These are phyloP conservation scores for Entomobrya proxima DNA, from an alignment of 2,888 invertebrate genomes.

Conservation along the genomic window DNA sequence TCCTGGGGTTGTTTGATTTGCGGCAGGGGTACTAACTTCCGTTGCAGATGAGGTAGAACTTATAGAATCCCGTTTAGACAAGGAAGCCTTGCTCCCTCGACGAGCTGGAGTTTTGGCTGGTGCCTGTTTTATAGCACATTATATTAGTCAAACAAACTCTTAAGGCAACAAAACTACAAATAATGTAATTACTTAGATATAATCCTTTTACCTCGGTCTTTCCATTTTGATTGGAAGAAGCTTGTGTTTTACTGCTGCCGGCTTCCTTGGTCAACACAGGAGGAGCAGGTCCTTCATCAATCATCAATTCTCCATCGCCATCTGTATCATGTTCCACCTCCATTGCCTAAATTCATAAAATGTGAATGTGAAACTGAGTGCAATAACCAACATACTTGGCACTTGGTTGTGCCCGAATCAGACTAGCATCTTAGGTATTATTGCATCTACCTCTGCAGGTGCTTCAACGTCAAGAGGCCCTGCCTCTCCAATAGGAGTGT, in stretches of 20 bases:
- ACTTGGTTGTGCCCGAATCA: too few species aligned
- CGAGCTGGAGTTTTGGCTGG: conserved; percentile 48
- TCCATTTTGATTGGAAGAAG: conserved; percentile 12
- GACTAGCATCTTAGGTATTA: too few species aligned
- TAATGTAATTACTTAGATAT: neutral
- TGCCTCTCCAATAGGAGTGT: conserved; percentile 77
- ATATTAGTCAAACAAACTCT: neutral
- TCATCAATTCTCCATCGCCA: conserved; percentile 76
- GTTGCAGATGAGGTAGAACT: conserved; percentile 53
- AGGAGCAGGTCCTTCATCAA: conserved; percentile 76
- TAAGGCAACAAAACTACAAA: neutral
- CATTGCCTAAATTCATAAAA: neutral
- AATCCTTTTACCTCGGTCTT: conserved; percentile 39
- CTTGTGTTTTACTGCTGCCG: neutral
- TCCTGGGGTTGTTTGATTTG: conserved; percentile 74
- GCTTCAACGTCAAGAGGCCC: conserved; percentile 46
- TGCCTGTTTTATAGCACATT: neutral
- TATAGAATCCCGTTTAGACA: conserved; percentile 70
- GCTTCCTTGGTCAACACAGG: conserved; percentile 69
- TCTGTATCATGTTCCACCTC: conserved; percentile 72
- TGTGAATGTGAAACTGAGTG: too few species aligned
- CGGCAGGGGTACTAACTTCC: conserved; percentile 62
- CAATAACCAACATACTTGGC: too few species aligned
- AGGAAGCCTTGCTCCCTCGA: conserved; percentile 65
- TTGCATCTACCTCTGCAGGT: neutral